A percentile compares a stretch with the other conserved stretches of the same genome.
Conservation (phyloP, 2,797 vertebrate genomes). For the Myotis daubentonii region DNA sequence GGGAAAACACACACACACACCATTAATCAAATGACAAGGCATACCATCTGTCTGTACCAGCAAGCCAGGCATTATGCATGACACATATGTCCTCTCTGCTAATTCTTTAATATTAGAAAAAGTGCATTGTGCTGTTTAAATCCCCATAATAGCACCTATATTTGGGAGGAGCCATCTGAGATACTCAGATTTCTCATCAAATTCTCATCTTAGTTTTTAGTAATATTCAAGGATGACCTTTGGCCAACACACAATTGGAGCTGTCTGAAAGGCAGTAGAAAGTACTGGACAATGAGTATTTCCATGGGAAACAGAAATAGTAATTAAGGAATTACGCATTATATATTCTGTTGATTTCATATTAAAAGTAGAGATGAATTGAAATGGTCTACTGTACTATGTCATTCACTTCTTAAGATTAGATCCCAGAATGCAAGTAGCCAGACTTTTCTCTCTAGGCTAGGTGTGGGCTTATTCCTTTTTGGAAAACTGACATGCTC, state of each 20-base stretch:
- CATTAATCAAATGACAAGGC: background rate
- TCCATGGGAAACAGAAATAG: background rate
- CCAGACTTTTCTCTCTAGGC: background rate
- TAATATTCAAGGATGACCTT: background rate
- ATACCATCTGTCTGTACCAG: background rate
- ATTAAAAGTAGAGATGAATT: background rate
- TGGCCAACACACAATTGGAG: background rate
- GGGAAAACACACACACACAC: background rate
- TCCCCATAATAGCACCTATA: background rate
- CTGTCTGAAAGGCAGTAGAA: background rate
- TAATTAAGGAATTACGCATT: background rate
- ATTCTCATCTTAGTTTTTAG: background rate
- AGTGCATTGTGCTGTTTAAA: background rate
- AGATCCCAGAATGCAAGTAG: background rate
- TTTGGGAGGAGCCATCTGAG: background rate
- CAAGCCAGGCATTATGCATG: background rate
- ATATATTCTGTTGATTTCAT: background rate
- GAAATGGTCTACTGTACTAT: background rate
- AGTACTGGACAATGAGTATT: background rate
- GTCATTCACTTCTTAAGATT: background rate
- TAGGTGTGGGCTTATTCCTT: background rate
- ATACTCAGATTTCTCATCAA: background rate
- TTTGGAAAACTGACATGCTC: background rate
- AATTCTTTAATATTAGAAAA: background rate
- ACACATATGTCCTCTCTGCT: background rate